Evolutionary conservation across 2,888 invertebrate genomes (phyloP).

Genomic region (Malthinus flaveolus): DNA sequence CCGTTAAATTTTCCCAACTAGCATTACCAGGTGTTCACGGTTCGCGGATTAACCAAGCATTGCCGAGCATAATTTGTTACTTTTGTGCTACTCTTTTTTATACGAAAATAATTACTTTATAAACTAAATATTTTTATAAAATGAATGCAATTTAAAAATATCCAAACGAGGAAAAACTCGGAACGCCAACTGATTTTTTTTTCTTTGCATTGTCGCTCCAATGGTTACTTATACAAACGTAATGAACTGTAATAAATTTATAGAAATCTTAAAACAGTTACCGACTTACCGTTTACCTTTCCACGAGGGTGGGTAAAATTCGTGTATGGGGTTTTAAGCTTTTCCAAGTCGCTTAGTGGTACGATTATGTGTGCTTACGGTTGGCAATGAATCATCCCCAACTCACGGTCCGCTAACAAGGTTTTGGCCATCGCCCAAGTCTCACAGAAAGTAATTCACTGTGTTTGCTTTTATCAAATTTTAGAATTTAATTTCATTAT

Average conservation of each 20-base stretch:
- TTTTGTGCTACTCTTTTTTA: slow-evolving; percentile 11
- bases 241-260: not conserved
- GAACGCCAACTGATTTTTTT: too few relatives aligned
- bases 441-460: slow-evolving; percentile 33
- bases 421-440: slow-evolving; percentile 38
- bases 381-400: slow-evolving; percentile 40
- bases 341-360: slow-evolving; percentile 40
- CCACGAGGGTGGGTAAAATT: slow-evolving; percentile 19
- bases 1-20: slow-evolving; percentile 39
- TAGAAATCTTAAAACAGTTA: too few relatives aligned
- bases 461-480: slow-evolving; percentile 23
- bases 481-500: slow-evolving; percentile 1
- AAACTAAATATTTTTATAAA: not conserved
- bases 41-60: slow-evolving; percentile 27
- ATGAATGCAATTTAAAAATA: slow-evolving; percentile 1
- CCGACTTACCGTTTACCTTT: slow-evolving; percentile 15
- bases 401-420: slow-evolving; percentile 36
- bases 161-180: not conserved
- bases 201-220: too few relatives aligned
- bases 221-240: too few relatives aligned
- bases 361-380: slow-evolving; percentile 40
- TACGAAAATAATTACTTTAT: slow-evolving; percentile 12
- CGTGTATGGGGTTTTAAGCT: slow-evolving; percentile 32
- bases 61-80: slow-evolving; percentile 22
- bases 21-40: slow-evolving; percentile 41